Conservation (phyloP, 1,140 invertebrate genomes). For the Papilio machaon region DNA sequence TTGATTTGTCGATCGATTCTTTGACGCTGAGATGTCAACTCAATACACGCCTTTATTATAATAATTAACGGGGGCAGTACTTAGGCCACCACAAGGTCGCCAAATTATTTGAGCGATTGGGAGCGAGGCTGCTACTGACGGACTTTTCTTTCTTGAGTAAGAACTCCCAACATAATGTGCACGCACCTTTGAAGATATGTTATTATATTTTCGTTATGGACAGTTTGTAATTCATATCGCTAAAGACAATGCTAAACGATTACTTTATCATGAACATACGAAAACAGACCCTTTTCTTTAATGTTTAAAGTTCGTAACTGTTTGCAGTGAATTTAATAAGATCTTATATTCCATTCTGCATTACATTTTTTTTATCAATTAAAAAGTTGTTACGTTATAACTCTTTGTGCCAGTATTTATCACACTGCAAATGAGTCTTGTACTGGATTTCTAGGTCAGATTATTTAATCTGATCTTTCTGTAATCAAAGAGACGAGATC, state of each 20-base stretch:
- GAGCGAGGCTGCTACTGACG: constrained; percentile 61
- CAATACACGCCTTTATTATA: constrained; percentile 53
- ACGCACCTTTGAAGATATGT: constrained; percentile 57
- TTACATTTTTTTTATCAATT: constrained; percentile 33
- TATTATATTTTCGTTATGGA: constrained; percentile 73
- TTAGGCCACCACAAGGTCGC: constrained; percentile 67
- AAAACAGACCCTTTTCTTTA: neutral
- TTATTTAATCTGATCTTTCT: constrained; percentile 19
- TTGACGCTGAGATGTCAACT: constrained; percentile 65
- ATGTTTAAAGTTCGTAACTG: neutral
- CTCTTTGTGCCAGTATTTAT: constrained; percentile 23
- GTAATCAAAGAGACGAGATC: constrained; percentile 31
- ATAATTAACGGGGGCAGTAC: constrained; percentile 66
- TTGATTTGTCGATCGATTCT: constrained; percentile 41
- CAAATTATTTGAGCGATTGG: constrained; percentile 71
- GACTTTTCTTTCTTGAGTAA: constrained; percentile 63
- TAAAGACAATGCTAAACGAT: constrained; percentile 35
- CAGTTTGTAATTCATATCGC: constrained; percentile 46
- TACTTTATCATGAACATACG: neutral
- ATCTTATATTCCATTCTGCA: constrained; percentile 15
- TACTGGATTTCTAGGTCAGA: constrained; percentile 36
- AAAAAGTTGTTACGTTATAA: constrained; percentile 30
- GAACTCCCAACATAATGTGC: constrained; percentile 45
- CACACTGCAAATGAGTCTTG: constrained; percentile 23
- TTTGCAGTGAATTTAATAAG: neutral